Conservation (phyloP, 2,888 invertebrate genomes). For the Phoenoteleia sp. region DNA sequence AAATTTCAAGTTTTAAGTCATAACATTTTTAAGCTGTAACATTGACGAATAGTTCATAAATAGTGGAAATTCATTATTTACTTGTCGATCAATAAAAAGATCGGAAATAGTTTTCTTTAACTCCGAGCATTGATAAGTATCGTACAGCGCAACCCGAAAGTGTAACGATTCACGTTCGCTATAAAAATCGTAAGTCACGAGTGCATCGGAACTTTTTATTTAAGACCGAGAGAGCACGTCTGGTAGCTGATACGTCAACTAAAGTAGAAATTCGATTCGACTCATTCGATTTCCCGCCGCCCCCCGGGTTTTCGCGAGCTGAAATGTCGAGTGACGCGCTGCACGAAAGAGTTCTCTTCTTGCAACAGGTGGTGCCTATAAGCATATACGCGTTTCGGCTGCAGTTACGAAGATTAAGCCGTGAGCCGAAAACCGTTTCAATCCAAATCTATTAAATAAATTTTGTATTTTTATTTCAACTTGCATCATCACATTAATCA, state of each 20-base stretch:
- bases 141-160: background rate
- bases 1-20: no score
- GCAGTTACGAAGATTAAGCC: conserved; percentile 36
- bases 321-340: conserved; percentile 66
- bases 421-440: background rate
- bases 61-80: no score
- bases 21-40: no score
- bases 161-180: background rate
- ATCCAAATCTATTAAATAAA: conserved; percentile 19
- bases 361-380: conserved; percentile 79
- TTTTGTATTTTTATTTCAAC: background rate
- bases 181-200: conserved; percentile 38
- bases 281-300: conserved; percentile 64
- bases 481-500: no score
- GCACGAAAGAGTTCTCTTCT: conserved; percentile 77
- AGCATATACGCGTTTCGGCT: conserved; percentile 37
- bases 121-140: background rate
- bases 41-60: no score
- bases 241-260: conserved; percentile 41
- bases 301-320: conserved; percentile 64
- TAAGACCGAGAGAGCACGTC: conserved; percentile 38
- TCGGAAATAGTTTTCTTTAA: no score
- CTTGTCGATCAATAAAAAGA: no score
- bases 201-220: conserved; percentile 41
- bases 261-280: conserved; percentile 66